Evolutionary conservation across 2,113 vertebrate species (phyloP).

Genomic region (Myrmecophaga tridactyla): DNA sequence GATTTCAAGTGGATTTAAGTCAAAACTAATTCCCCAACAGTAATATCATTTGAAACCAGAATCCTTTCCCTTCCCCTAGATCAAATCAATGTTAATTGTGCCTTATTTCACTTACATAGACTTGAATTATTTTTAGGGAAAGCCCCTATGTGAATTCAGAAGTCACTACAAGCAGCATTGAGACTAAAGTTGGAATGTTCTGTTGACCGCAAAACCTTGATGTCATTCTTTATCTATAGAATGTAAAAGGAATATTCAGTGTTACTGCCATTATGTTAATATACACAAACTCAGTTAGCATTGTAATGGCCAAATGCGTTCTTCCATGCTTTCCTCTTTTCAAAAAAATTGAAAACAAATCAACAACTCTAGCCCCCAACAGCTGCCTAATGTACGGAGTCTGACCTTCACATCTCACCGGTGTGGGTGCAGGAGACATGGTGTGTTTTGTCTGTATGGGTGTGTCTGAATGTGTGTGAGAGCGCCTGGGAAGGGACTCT

Average conservation of each 20-base stretch:
- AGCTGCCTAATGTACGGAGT: conserved; percentile 81
- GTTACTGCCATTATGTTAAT: conserved; percentile 97
- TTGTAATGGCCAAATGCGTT: conserved; percentile 91
- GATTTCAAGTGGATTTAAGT: conserved; percentile 70
- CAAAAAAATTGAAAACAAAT: conserved; percentile 77
- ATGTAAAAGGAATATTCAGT: conserved; percentile 93
- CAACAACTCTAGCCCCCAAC: conserved; percentile 77
- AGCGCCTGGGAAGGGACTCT: conserved; percentile 82
- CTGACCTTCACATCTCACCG: conserved; percentile 75
- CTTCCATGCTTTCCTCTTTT: conserved; percentile 82
- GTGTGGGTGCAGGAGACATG: conserved; percentile 63
- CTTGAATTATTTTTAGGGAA: conserved; percentile 88
- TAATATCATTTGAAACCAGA: conserved; percentile 85
- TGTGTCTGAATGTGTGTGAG: conserved; percentile 81
- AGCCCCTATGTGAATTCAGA: conserved; percentile 80
- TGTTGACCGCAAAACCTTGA: conserved; percentile 84
- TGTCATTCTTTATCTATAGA: conserved; percentile 92
- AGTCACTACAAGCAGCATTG: conserved; percentile 85
- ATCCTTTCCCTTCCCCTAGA: conserved; percentile 79
- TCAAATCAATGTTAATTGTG: conserved; percentile 94
- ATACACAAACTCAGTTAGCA: conserved; percentile 89
- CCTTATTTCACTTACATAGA: conserved; percentile 96
- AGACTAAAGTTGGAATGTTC: conserved; percentile 85
- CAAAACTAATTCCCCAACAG: conserved; percentile 82
- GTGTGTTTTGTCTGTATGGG: conserved; percentile 76